phyloP scores from a whole-genome alignment of 2,113 vertebrate species.

The Rhinoptilus africanus region DNA sequence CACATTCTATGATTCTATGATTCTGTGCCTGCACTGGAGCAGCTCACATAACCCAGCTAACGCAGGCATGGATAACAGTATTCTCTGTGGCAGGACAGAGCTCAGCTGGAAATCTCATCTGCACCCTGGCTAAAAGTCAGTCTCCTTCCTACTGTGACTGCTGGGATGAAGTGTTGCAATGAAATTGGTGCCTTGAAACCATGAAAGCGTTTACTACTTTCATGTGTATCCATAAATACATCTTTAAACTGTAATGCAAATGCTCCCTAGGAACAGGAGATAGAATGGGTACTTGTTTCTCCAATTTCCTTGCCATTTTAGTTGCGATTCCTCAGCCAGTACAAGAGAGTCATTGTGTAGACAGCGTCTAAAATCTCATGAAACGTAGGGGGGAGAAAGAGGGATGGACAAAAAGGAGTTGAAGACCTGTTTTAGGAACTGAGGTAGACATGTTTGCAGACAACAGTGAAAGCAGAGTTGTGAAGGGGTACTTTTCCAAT shows the following conservation, averaged over 20 bases:
- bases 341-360: background rate
- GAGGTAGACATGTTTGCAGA: background rate
- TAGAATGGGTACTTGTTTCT: background rate
- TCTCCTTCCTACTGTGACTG: background rate
- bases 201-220: background rate
- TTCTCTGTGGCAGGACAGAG: accelerated
- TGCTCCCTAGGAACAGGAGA: background rate
- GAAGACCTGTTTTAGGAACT: background rate
- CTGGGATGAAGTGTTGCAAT: background rate
- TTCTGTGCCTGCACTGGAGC: background rate
- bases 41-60: background rate
- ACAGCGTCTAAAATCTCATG: background rate
- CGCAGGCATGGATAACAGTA: accelerated
- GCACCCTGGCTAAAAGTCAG: background rate
- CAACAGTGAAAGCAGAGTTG: background rate
- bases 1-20: too few species aligned
- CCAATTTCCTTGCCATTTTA: background rate
- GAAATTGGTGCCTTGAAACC: background rate
- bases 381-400: background rate
- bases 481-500: background rate
- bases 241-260: background rate
- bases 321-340: background rate
- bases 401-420: background rate
- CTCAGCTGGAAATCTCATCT: background rate
- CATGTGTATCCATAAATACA: background rate